Percentiles rank a stretch among this genome's conserved stretches.
phyloP scores from a whole-genome alignment of 2,888 invertebrate genomes.

The Camponotus fellah region DNA sequence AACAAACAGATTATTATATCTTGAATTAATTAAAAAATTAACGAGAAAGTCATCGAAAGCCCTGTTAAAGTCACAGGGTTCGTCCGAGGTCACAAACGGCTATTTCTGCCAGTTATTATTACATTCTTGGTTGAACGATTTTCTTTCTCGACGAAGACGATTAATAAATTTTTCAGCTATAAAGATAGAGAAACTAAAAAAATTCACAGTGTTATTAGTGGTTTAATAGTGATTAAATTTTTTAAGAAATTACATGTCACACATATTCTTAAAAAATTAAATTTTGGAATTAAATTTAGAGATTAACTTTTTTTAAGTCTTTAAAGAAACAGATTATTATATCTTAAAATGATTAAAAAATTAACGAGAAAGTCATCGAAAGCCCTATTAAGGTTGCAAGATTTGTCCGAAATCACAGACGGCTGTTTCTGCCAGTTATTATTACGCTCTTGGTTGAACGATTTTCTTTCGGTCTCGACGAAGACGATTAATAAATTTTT shows the following conservation, averaged over 20 bases:
- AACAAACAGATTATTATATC: neutral
- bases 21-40: neutral
- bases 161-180: conserved; percentile 3
- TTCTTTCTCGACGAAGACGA: conserved; percentile 28
- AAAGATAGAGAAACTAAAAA: neutral
- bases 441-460: conserved; percentile 62
- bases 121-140: conserved; percentile 59
- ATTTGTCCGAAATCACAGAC: conserved; percentile 73
- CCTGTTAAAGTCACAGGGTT: conserved; percentile 64
- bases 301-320: neutral
- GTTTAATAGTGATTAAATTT: neutral
- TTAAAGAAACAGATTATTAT: neutral
- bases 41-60: conserved; percentile 71
- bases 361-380: conserved; percentile 67
- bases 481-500: conserved; percentile 14
- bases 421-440: conserved; percentile 75
- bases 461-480: conserved; percentile 25
- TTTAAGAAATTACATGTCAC: neutral
- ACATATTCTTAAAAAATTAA: neutral
- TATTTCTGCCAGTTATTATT: conserved; percentile 73
- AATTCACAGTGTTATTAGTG: neutral
- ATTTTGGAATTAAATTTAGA: neutral
- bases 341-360: neutral
- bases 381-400: conserved; percentile 68
- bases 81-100: conserved; percentile 76